Conservation (phyloP, 2,113 vertebrate species). For the Ibidorhyncha struthersii region DNA sequence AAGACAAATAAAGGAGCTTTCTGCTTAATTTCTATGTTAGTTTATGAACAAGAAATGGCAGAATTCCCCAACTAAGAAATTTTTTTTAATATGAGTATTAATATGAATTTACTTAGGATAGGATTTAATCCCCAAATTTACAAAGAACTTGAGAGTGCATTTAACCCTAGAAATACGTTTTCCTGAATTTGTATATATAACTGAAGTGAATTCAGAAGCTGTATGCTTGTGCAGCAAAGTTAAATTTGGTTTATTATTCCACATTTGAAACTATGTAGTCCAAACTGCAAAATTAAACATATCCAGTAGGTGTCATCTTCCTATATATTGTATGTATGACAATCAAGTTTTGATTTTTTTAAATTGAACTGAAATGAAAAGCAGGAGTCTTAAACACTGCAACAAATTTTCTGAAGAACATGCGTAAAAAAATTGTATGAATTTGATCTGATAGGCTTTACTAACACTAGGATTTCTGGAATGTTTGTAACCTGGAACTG, state of each 20-base stretch:
- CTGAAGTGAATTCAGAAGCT: not conserved
- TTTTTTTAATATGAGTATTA: not conserved
- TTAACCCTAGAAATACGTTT: not conserved
- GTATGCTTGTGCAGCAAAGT: not conserved
- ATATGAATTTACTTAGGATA: not conserved
- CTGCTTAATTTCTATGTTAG: not conserved
- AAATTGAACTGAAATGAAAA: not conserved
- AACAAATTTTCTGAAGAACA: not conserved
- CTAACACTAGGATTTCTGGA: not conserved
- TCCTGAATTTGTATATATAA: not conserved
- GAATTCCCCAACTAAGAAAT: not conserved
- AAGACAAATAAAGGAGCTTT: not conserved
- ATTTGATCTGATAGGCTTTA: not conserved
- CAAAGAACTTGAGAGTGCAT: not conserved
- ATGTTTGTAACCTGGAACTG: not conserved
- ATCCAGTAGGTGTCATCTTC: slow-evolving; percentile 34
- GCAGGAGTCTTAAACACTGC: not conserved
- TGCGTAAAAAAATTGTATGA: not conserved
- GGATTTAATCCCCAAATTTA: not conserved
- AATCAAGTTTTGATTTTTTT: not conserved
- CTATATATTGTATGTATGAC: not conserved
- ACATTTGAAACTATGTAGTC: not conserved
- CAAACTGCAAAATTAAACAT: not conserved
- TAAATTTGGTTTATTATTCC: not conserved
- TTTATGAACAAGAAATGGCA: not conserved